Evolutionary conservation across 2,888 invertebrate species (phyloP).

Genomic region (Rhorus exstirpatorius): DNA sequence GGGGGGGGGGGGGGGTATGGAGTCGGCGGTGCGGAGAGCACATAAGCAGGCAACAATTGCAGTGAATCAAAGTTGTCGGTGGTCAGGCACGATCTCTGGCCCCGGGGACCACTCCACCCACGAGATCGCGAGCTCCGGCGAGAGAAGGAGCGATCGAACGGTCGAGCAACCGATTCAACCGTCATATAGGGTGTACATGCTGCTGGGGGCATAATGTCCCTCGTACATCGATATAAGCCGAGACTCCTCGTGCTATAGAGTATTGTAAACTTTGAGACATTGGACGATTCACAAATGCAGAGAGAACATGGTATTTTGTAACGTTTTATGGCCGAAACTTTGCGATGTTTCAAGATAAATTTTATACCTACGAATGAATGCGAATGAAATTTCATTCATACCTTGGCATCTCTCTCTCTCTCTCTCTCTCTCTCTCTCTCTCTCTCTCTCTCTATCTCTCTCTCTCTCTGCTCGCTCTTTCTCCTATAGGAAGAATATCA

Average conservation of each 20-base stretch:
- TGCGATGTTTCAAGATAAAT: constrained; percentile 32
- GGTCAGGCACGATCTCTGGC: constrained; percentile 82
- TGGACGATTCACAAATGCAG: constrained; percentile 30
- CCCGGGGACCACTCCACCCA: constrained; percentile 80
- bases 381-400: constrained; percentile 21
- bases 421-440: neutral
- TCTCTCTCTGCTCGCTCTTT: too few species aligned
- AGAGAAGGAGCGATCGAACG: constrained; percentile 62
- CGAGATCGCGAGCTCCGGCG: constrained; percentile 71
- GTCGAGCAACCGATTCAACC: constrained; percentile 57
- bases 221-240: constrained; percentile 53
- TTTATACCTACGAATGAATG: neutral
- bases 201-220: constrained; percentile 54
- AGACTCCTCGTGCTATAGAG: neutral
- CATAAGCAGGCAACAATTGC: constrained; percentile 77
- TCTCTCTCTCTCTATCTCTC: neutral
- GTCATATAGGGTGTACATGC: constrained; percentile 45
- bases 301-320: constrained; percentile 4
- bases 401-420: neutral
- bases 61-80: constrained; percentile 84
- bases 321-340: constrained; percentile 20
- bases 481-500: neutral
- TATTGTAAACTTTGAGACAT: constrained; percentile 12
- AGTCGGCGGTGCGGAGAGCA: constrained; percentile 68
- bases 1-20: constrained; percentile 14